Evolutionary conservation across 2,888 invertebrate species (phyloP).

Genomic region (Euplexia lucipara): DNA sequence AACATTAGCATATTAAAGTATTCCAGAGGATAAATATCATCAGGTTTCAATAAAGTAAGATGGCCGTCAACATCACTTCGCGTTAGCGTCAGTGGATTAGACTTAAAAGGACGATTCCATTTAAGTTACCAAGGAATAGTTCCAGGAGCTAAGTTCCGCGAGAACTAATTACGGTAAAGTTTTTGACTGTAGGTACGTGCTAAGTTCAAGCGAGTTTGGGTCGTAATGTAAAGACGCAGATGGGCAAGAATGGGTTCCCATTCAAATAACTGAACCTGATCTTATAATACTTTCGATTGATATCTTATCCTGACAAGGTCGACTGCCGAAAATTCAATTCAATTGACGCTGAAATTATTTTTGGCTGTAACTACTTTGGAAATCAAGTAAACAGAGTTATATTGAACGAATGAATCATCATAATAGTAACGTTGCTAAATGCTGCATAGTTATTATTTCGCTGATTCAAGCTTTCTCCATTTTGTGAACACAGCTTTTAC

Average conservation of each 20-base stretch:
- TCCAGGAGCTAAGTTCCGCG: constrained; percentile 36
- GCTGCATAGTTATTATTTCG: too few species aligned
- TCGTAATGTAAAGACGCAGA: constrained; percentile 25
- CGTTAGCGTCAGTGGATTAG: constrained; percentile 7
- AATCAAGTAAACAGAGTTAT: neutral
- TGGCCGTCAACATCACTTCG: constrained; percentile 10
- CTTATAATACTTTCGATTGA: constrained; percentile 20
- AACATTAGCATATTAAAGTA: neutral
- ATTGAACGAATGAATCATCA: constrained; percentile 2
- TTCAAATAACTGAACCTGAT: constrained; percentile 12
- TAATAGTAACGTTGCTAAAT: constrained; percentile 2
- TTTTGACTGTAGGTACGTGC: constrained; percentile 31
- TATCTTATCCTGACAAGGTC: neutral
- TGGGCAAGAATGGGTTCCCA: constrained; percentile 14
- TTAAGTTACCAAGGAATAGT: constrained; percentile 37
- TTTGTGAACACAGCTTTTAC: constrained; percentile 20
- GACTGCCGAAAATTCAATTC: neutral
- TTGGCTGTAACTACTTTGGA: constrained; percentile 1
- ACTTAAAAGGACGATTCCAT: constrained; percentile 20
- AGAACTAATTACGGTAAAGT: constrained; percentile 44
- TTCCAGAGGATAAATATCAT: constrained; percentile 5
- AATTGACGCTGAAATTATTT: constrained; percentile 15
- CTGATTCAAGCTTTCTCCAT: neutral
- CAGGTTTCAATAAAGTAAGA: neutral
- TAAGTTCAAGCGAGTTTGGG: constrained; percentile 28